phyloP scores from a whole-genome alignment of 2,797 vertebrate species.

The Neopelma chrysocephalum region DNA sequence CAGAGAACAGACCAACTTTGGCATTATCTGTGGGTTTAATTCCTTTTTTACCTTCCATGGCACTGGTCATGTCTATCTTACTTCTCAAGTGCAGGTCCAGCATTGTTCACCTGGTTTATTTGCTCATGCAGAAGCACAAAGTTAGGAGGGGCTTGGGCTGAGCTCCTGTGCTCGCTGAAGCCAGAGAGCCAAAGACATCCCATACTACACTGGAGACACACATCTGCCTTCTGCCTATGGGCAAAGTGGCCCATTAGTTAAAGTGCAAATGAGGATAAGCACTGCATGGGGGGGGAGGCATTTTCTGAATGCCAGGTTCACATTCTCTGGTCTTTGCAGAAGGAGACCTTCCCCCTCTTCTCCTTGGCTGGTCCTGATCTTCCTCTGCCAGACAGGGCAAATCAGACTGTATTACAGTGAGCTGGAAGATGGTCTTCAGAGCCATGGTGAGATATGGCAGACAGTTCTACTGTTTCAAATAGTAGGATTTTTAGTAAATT shows the following conservation, averaged over 20 bases:
- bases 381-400: background rate
- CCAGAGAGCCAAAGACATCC: background rate
- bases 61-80: background rate
- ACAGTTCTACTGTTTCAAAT: background rate
- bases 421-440: background rate
- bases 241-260: background rate
- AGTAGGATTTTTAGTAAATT: background rate
- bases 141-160: background rate
- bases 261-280: background rate
- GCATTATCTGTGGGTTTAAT: background rate
- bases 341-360: background rate
- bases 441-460: background rate
- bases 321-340: background rate
- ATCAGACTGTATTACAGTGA: background rate
- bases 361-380: background rate
- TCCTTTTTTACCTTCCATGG: background rate
- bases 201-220: rapidly evolving
- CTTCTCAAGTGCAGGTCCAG: background rate
- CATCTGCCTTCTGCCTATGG: background rate
- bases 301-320: background rate
- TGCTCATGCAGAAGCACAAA: background rate
- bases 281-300: rapidly evolving
- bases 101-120: background rate
- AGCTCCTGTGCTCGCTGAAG: background rate
- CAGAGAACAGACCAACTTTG: background rate